Percentiles rank a stretch among this genome's conserved stretches.
phyloP scores from a whole-genome alignment of 2,113 vertebrate species.

The Eulemur macaco region DNA sequence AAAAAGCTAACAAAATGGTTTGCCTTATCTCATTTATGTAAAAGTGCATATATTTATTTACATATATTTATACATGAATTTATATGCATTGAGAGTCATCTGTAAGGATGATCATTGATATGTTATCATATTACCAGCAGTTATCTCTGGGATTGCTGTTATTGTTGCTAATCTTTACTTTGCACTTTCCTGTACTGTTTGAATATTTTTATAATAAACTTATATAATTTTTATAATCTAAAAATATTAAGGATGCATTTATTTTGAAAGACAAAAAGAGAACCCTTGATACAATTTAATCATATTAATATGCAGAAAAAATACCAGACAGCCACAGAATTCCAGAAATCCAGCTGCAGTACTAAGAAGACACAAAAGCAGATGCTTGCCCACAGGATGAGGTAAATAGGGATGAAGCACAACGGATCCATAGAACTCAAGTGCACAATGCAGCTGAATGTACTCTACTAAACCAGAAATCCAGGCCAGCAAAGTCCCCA shows the following conservation, averaged over 20 bases:
- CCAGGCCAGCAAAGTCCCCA: slow-evolving; percentile 49
- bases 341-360: slow-evolving; percentile 85
- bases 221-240: slow-evolving; percentile 13
- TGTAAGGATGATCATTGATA: neutral
- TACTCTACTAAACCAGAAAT: slow-evolving; percentile 30
- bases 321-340: slow-evolving; percentile 78
- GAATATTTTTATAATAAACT: slow-evolving; percentile 32
- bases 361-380: slow-evolving; percentile 82
- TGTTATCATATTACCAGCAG: neutral
- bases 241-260: slow-evolving; percentile 13
- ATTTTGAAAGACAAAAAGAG: slow-evolving; percentile 49
- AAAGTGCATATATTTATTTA: neutral
- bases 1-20: slow-evolving; percentile 17
- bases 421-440: slow-evolving; percentile 64
- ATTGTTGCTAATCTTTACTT: neutral
- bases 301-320: slow-evolving; percentile 76
- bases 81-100: neutral
- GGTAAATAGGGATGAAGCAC: slow-evolving; percentile 76
- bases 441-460: slow-evolving; percentile 59
- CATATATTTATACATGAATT: neutral
- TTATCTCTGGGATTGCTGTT: neutral
- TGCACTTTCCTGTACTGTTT: neutral
- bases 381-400: slow-evolving; percentile 84
- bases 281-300: slow-evolving; percentile 60
- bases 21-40: neutral